Percentiles rank a stretch among this genome's conserved stretches.
These are phyloP conservation scores for Caiman crocodilus DNA, from an alignment of 2,797 vertebrate species.

Conservation along the genomic window DNA sequence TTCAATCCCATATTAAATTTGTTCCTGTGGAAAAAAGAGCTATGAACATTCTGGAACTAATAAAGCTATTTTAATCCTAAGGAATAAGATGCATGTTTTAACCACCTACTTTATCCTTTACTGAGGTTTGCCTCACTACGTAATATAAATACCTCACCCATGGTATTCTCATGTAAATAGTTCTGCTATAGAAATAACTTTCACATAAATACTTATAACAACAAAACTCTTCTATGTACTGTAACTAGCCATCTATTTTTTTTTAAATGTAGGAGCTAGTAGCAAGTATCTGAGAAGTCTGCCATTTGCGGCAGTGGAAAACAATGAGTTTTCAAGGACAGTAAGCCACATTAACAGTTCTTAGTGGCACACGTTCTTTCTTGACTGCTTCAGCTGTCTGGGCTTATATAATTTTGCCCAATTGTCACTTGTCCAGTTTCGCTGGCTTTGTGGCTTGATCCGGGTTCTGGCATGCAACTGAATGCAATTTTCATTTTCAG, in stretches of 20 bases:
- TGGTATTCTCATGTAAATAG: background rate
- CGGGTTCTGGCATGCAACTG: background rate
- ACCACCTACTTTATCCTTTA: background rate
- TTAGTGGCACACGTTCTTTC: background rate
- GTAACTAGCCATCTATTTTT: background rate
- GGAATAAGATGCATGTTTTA: background rate
- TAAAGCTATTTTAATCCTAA: background rate
- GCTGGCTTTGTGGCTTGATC: background rate
- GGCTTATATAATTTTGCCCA: background rate
- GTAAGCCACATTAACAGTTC: background rate
- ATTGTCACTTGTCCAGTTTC: background rate
- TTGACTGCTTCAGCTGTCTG: background rate
- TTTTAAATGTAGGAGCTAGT: background rate
- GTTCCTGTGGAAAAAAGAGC: background rate
- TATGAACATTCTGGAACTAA: background rate
- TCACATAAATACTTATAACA: background rate
- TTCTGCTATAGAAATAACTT: background rate
- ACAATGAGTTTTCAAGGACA: background rate
- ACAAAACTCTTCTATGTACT: background rate
- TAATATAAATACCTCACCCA: background rate
- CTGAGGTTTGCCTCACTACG: background rate
- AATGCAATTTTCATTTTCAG: background rate
- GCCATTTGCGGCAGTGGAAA: background rate
- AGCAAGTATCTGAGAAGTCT: background rate
- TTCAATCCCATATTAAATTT: background rate